Base-by-base conservation (phyloP, 2,113 vertebrate genomes). In the Nipponia nippon region DNA sequence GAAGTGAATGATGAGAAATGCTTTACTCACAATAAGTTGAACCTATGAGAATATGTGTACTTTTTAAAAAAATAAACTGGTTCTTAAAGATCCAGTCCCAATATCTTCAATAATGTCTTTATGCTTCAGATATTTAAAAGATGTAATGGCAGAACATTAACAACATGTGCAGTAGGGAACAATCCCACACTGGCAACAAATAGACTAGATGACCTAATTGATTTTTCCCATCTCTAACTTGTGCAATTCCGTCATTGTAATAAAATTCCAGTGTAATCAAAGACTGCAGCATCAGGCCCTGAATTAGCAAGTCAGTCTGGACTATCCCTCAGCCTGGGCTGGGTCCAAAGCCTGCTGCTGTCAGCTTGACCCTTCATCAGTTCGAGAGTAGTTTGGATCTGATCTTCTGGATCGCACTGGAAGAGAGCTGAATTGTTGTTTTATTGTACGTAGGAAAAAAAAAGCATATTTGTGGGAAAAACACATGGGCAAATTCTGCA, bases 201-300 rank as follows among this genome's bases (percentile, higher is more conserved):
- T n/a, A 86, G 53, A 66, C 29, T 40, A 36, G 82, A 90, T 96
- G 89, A 96, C 78, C 93, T 95, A 95, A 97, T 71, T 83, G 87
- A 63, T 93, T 92, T 92, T 97, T 95, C 93, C 88, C 87, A 86
- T 95, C 87, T 86, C 95, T 0, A 0, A 65, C 82, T 95, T 89
- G 67, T 89, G 84, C 89, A 93, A 92, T 93, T 91, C 90, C 85
- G 42, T 96, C 94, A 93, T 44, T 80, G 87, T 91, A 95, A 96
- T 95, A 87, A 96, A 96, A 97, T 86, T 76, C 56, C 42, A 89
- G 16, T 32, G 40, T 82, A 94, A 91, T 89, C 89, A 95, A 90
- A 95, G 62, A 63, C 87, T 86, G 70, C n/a, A 86, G 93, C 84
- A 94, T 88, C 40, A 49, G 66, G 50, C 78, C 95, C 75, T 90